Percentiles rank a stretch among this genome's conserved stretches.
phyloP scores from a whole-genome alignment of 2,113 vertebrate species.

The Peromyscus californicus region DNA sequence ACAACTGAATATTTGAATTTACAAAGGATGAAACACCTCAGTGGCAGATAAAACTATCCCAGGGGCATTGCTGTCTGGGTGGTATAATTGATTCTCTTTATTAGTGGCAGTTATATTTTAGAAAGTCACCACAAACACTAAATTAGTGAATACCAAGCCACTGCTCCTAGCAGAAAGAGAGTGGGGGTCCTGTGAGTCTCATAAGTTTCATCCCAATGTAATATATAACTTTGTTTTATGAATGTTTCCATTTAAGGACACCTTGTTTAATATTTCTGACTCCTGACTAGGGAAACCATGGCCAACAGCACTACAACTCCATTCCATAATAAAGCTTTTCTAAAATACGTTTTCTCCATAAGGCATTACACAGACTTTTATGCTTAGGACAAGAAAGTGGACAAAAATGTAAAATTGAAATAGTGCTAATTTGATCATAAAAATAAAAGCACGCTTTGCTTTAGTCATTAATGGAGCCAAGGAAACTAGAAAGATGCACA shows the following conservation, averaged over 20 bases:
- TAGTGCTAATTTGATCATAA: background rate
- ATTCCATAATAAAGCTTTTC: background rate
- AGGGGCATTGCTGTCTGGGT: background rate
- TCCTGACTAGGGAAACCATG: background rate
- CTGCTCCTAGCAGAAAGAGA: background rate
- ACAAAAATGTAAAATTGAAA: background rate
- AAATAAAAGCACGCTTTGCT: background rate
- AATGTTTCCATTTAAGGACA: background rate
- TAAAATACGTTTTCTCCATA: background rate
- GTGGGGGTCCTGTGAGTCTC: background rate
- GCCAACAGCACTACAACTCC: background rate
- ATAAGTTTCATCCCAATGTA: background rate
- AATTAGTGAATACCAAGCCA: background rate
- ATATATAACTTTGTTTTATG: background rate
- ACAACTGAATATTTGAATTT: background rate
- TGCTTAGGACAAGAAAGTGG: background rate
- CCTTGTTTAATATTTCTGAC: background rate
- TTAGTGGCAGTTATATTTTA: too few species aligned
- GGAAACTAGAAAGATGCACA: background rate
- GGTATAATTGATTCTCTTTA: background rate
- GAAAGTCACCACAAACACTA: background rate
- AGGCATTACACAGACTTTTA: background rate
- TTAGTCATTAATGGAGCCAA: background rate
- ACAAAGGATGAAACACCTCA: background rate
- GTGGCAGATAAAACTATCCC: background rate